These are phyloP conservation scores for Sarcophaga caerulescens DNA, from an alignment of 2,888 invertebrate genomes.

Conservation along the genomic window DNA sequence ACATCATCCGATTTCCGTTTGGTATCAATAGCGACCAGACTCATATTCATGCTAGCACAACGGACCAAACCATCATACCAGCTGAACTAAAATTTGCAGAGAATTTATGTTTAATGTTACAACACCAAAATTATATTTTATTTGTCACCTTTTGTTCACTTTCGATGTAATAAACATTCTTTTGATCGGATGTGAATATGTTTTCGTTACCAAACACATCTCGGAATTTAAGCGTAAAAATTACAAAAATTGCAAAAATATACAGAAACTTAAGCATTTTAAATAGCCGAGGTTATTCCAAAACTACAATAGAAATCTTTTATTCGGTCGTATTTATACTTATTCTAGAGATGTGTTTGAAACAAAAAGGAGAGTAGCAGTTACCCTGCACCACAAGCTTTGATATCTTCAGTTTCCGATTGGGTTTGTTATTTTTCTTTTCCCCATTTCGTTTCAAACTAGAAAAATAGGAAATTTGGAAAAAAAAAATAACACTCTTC, in stretches of 20 bases:
- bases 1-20: conserved; percentile 33
- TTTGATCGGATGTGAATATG: conserved; percentile 4
- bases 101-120: no score
- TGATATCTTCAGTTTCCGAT: no score
- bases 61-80: conserved; percentile 33
- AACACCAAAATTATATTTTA: neutral
- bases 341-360: no score
- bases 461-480: no score
- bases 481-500: no score
- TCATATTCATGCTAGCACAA: conserved; percentile 48
- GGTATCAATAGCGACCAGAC: conserved; percentile 37
- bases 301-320: neutral
- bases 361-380: no score
- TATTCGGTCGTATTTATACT: neutral
- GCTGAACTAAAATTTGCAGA: conserved; percentile 23
- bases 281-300: neutral
- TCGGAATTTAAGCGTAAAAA: neutral
- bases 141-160: conserved; percentile 32
- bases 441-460: no score
- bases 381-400: no score
- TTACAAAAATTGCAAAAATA: neutral
- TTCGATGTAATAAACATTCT: conserved; percentile 39
- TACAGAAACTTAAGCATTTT: neutral
- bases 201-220: neutral
- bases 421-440: no score